Base-by-base conservation (phyloP, 2,888 invertebrate genomes). In the Drosophila robusta region DNA sequence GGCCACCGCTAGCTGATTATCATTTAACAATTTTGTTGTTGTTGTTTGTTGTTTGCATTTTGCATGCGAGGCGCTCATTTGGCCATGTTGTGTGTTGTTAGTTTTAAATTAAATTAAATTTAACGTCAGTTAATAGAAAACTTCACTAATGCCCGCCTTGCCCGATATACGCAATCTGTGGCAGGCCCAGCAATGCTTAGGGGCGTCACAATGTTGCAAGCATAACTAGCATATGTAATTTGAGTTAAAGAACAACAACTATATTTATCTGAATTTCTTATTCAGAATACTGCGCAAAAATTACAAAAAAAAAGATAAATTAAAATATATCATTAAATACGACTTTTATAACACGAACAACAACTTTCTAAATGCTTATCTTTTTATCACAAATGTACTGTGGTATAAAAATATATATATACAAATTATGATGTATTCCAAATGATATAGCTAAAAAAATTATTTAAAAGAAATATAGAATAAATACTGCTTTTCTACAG, bases 71-170 rank as follows among this genome's bases (percentile, higher is more conserved):
- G 44, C 63, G 46, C 64, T 70, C 83, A 80, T 84, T 78, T 74
- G 22, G 47, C 62, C 67, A 56, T 55, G 70, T 69, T 73, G 64
- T 58, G 66, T 72, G 61, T 72, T 74, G 79, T 79, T 74, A 70
- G 73, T 70, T 83, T 83, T 83, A 83, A 83, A 83, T 83, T 83
- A 86, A 84, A 84, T 84, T 84, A 86, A 86, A 83, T 83, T 78
- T 78, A 68, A 80, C 78, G 79, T 85, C 86, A 68, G 78, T 55
- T 82, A 85, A 82, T 82, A 82, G 75, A 82, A 82, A 80, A 80
- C 72, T 65, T 50, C 55, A 65, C 66, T 66, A 60, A 81, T 71
- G 66, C 74, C 55, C 51, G 66, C 76, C 50, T 47, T 18, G 2
- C 54, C 32, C 38, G 64, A 57, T 57, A 18, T 52, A 44, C 64